Base-by-base conservation (phyloP, 1,140 invertebrate species). In the Caenorhabditis brenneri region DNA sequence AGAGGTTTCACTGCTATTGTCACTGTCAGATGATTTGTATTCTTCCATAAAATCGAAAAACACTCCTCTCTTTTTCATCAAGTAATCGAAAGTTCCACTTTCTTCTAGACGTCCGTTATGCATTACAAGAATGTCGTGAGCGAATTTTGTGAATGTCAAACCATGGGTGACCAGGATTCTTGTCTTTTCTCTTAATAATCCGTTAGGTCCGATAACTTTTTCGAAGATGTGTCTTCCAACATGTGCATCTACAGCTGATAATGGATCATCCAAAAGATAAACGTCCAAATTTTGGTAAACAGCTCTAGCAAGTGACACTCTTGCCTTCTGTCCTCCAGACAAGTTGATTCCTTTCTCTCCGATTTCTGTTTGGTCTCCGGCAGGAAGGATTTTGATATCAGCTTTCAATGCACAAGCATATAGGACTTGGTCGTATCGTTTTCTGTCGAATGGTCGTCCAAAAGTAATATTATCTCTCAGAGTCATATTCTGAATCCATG, bases 401-500 rank as follows among this genome's bases (percentile, higher is more conserved):
- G 93, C 92, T 87, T 93, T 92, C 12, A 93, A 87, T 4, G 92
- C 91, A 90, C 92, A 93, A 0, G 91, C 91, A 58, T 91, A 86
- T 9, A 93, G 85, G 22, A 93, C 91, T 83, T 84, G 89, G 36
- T 91, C 89, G 83, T 92, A 93, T 81, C 84, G 80, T 10, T 86
- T 46, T 79, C 84, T 36, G 58, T 91, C 86, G 48, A 84, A 91
- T 1, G 92, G 90, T 79, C 93, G 92, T 2, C 94, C 95, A 91
- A 96, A 95, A 0, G 95, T 89, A 84, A 97, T 95, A 90, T 97
- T 97, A 51, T 95, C 94, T 78, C 93, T 92, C 16, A 97, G 92
- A 0, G 94, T 94, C 24, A 93, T 93, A 90, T 96, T 96, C 51
- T 95, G 91, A 0, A 97, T 93, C 95, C 95, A 97, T 0, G 95